Evolutionary conservation across 2,888 invertebrate genomes (phyloP), one percentile per base, ranked within the genome.

Genomic region (Euplexia lucipara): DNA sequence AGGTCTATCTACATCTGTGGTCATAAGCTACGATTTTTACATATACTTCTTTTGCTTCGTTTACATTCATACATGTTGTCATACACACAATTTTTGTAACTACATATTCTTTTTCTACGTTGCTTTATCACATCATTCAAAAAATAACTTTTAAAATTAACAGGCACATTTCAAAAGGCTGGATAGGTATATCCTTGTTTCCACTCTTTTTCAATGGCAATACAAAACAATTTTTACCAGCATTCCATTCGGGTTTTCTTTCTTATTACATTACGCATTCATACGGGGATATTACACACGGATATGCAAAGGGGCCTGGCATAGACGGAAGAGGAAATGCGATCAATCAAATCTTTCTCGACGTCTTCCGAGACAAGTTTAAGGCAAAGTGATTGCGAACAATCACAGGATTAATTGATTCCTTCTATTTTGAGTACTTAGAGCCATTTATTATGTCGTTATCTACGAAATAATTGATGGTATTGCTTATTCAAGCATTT

Each of bases 321-420:
- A 59, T 48, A 58, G 53, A 49, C 35, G 57, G 48, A 57, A 54
- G 35, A 22, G 48, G 52, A 53, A 60, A 39, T 57, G 59, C 52
- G 48, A 79, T 79, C 78, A 78, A 79, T 78, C 81, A 79, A 74
- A 75, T 75, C 57, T 53, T 45, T 44, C 45, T 49, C 34, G 49
- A 26, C 63, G 49, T 77, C 67, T 52, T 37, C 42, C 41, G 16
- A 32, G 14, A 39, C 45, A 68, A 67, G 56, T 71, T 72, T 60
- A 51, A 44, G 45, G 14, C 45, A 14, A 26, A 68, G 57, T 59
- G 69, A 75, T 79, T 59, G 68, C 53, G 20, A 59, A 75, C 78
- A 81, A 79, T 78, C 49, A 58, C 30, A 41, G 69, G 45, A 81
- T 78, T 78, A 79, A 79, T 79, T 75, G 65, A 81, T 78, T 60